Evolutionary conservation across 2,888 invertebrate species (phyloP), one percentile per base, ranked within the genome.

Genomic region (Standfussiana lucernea): DNA sequence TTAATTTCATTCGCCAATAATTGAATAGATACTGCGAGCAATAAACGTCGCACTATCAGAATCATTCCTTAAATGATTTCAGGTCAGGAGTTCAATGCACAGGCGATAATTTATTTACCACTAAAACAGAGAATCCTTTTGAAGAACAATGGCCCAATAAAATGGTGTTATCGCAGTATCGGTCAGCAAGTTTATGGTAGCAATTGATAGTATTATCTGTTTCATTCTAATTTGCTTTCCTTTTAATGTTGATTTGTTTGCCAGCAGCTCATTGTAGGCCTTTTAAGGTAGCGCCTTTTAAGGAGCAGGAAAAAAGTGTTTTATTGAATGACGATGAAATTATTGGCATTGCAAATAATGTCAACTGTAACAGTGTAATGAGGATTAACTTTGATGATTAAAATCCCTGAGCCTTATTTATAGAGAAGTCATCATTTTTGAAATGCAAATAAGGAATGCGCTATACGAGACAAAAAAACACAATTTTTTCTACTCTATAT

Each of bases 121-220:
- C 70, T 83, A 83, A 80, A 85, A 77, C 76, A 80, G 79, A 42
- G 86, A 86, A 86, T 86, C 86, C 84, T 86, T 89, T 86, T 89
- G 72, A 79, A 86, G 89, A 77, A 88, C 88, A 88, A 88, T 89
- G 78, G 83, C 64, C 83, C 73, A 88, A 88, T 88, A 89, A 88
- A 88, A 88, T 88, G 77, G 81, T 86, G 78, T 84, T 88, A 88
- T 86, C 89, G 86, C 65, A n/a, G 70, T 84, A 88, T 88, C 86
- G 83, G 80, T 87, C 77, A 88, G 76, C 68, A 78, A 72, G 80
- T 84, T 88, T 89, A 83, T 88, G 80, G 84, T 64, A 72, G 78
- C 83, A 75, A 84, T 85, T 83, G 86, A 88, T 88, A 88, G 59
- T 72, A 75, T 81, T 87, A 85, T 85, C 85, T 79, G 68, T 47